These are phyloP conservation scores for Himalopsyche anomala DNA, from an alignment of 2,888 invertebrate genomes.

Conservation along the genomic window DNA sequence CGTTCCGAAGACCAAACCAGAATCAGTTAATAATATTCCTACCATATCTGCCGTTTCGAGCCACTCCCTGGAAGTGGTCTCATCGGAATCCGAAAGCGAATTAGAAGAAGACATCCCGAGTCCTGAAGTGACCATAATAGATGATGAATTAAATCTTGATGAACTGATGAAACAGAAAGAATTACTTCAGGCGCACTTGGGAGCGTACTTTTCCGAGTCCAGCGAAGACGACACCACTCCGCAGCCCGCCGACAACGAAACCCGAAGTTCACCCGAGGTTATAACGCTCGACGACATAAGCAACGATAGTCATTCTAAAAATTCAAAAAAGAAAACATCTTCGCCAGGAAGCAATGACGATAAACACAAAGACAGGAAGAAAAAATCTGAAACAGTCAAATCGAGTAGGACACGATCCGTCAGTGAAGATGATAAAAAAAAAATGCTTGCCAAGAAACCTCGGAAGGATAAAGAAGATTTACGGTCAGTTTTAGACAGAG, in stretches of 20 bases:
- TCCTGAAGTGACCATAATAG: slow-evolving; percentile 85
- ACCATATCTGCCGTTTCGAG: slow-evolving; percentile 65
- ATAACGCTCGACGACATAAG: slow-evolving; percentile 83
- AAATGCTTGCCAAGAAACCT: slow-evolving; percentile 64
- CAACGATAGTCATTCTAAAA: slow-evolving; percentile 71
- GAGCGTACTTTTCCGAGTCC: slow-evolving; percentile 84
- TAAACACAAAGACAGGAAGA: slow-evolving; percentile 67
- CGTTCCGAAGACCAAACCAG: slow-evolving; percentile 63
- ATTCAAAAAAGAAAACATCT: slow-evolving; percentile 46
- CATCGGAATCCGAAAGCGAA: slow-evolving; percentile 82
- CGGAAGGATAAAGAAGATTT: slow-evolving; percentile 65
- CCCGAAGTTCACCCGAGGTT: slow-evolving; percentile 69
- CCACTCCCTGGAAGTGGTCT: slow-evolving; percentile 79
- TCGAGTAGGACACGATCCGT: slow-evolving; percentile 68
- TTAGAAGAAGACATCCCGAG: slow-evolving; percentile 82
- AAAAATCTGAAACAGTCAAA: slow-evolving; percentile 67
- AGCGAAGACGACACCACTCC: slow-evolving; percentile 75
- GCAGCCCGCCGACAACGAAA: slow-evolving; percentile 63
- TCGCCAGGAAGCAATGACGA: slow-evolving; percentile 62
- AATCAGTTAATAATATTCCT: slow-evolving; percentile 67
- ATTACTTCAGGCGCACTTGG: slow-evolving; percentile 85
- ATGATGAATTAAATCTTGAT: slow-evolving; percentile 91
- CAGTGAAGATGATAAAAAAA: slow-evolving; percentile 67
- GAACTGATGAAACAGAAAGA: slow-evolving; percentile 94
- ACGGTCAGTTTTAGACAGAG: slow-evolving; percentile 69